These are phyloP conservation scores for Sicus ferrugineus DNA, from an alignment of 2,888 invertebrate genomes.

Conservation along the genomic window DNA sequence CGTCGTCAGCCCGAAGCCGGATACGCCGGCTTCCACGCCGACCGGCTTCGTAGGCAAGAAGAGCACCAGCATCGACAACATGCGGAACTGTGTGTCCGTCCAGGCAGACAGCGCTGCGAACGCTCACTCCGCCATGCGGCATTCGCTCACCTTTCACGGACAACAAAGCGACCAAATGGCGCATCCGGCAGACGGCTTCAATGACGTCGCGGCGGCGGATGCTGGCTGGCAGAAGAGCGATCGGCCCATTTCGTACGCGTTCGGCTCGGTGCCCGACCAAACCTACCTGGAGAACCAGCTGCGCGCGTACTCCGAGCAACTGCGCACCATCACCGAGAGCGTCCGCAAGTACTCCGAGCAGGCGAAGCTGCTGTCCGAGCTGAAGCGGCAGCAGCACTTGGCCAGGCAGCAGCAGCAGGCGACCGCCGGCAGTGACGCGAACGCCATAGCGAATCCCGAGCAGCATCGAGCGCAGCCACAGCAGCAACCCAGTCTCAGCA, in stretches of 20 bases:
- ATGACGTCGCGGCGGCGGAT: slow-evolving; percentile 26
- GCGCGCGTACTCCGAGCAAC: slow-evolving; percentile 62
- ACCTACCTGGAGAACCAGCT: slow-evolving; percentile 63
- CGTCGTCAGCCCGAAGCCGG: slow-evolving; percentile 46
- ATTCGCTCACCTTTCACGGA: slow-evolving; percentile 63
- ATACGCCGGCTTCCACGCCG: slow-evolving; percentile 31
- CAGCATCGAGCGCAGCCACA: slow-evolving; percentile 36
- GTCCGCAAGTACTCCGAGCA: slow-evolving; percentile 65
- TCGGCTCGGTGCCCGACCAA: slow-evolving; percentile 60
- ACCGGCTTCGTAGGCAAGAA: slow-evolving; percentile 48
- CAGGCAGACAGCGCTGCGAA: not conserved
- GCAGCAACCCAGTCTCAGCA: slow-evolving; percentile 40
- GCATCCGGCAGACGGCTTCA: slow-evolving; percentile 40
- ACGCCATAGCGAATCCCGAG: no score
- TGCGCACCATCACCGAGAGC: slow-evolving; percentile 63
- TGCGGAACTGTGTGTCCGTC: slow-evolving; percentile 43
- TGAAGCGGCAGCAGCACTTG: slow-evolving; percentile 62
- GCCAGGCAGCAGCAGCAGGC: slow-evolving; percentile 49
- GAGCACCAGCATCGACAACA: slow-evolving; percentile 57
- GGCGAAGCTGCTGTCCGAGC: slow-evolving; percentile 61
- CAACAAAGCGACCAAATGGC: slow-evolving; percentile 44
- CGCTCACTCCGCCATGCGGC: slow-evolving; percentile 52
- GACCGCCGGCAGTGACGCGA: slow-evolving; percentile 54
- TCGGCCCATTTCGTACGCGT: slow-evolving; percentile 62
- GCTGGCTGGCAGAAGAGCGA: slow-evolving; percentile 48